phyloP scores from a whole-genome alignment of 2,888 invertebrate genomes.

The Drosophila stalkeri region DNA sequence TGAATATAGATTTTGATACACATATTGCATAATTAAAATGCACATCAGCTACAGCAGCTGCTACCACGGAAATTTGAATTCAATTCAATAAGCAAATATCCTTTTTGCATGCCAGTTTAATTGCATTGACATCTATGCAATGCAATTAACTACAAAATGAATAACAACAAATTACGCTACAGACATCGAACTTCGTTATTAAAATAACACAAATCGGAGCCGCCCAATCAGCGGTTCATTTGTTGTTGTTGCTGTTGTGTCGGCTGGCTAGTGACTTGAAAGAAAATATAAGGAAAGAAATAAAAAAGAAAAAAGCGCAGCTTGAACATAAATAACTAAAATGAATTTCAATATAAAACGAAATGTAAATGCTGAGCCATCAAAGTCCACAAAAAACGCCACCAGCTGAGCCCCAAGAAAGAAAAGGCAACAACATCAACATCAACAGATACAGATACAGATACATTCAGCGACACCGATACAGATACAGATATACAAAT shows the following conservation, averaged over 20 bases:
- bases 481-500: slow-evolving; percentile 21
- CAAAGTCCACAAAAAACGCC: slow-evolving; percentile 51
- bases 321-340: slow-evolving; percentile 69
- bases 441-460: slow-evolving; percentile 19
- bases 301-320: slow-evolving; percentile 65
- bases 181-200: slow-evolving; percentile 21
- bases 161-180: slow-evolving; percentile 42
- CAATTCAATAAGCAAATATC: slow-evolving; percentile 37
- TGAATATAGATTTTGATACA: background rate
- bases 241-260: slow-evolving; percentile 44
- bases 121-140: slow-evolving; percentile 18
- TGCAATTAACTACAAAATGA: slow-evolving; percentile 39
- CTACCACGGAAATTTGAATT: slow-evolving; percentile 14
- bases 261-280: slow-evolving; percentile 11
- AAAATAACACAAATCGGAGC: slow-evolving; percentile 44
- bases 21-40: slow-evolving; percentile 41
- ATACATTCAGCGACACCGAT: slow-evolving; percentile 18
- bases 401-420: slow-evolving; percentile 52
- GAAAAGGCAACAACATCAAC: slow-evolving; percentile 22
- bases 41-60: slow-evolving; percentile 33
- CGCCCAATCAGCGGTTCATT: slow-evolving; percentile 66
- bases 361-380: slow-evolving; percentile 76
- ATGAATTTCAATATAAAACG: slow-evolving; percentile 70
- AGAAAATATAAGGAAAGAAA: slow-evolving; percentile 18
- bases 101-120: slow-evolving; percentile 33